These are phyloP conservation scores for Virgularia gustaviana DNA, from an alignment of 92 coral and sea anemone genomes.

Conservation along the genomic window DNA sequence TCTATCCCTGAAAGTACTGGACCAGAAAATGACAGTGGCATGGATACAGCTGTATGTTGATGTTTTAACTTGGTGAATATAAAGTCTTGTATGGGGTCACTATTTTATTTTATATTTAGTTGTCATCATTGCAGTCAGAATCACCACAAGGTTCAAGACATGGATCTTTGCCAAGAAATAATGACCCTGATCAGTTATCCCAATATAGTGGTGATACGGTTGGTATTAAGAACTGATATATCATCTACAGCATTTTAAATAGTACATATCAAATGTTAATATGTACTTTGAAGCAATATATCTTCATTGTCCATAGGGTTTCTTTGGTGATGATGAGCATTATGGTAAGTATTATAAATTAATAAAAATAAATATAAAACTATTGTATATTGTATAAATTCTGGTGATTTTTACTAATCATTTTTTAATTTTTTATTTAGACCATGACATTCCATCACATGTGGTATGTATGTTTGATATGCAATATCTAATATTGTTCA, in stretches of 20 bases:
- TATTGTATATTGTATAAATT: no score
- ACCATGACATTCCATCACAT: slow-evolving; percentile 20
- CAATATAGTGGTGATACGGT: slow-evolving; percentile 38
- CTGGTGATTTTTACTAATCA: no score
- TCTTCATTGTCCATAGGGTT: slow-evolving; percentile 22
- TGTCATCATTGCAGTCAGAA: slow-evolving; percentile 31
- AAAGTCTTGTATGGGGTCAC: not conserved
- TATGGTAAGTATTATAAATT: slow-evolving; percentile 33
- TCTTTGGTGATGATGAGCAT: slow-evolving; percentile 7
- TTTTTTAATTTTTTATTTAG: not conserved
- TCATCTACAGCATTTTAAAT: no score
- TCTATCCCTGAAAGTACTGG: slow-evolving; percentile 43
- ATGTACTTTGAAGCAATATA: not conserved
- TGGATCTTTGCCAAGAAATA: slow-evolving; percentile 17
- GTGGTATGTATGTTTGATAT: slow-evolving; percentile 7
- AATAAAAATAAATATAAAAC: no score
- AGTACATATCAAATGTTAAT: not conserved
- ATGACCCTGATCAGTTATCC: slow-evolving; percentile 18
- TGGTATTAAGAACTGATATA: not conserved
- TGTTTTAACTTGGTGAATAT: not conserved
- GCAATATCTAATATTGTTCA: not conserved
- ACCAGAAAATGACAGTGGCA: slow-evolving; percentile 64
- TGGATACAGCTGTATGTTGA: slow-evolving; percentile 69
- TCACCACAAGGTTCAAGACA: slow-evolving; percentile 31
- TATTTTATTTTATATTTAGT: not conserved